Evolutionary conservation across 2,888 invertebrate genomes (phyloP).

Genomic region (Deilephila porcellus): DNA sequence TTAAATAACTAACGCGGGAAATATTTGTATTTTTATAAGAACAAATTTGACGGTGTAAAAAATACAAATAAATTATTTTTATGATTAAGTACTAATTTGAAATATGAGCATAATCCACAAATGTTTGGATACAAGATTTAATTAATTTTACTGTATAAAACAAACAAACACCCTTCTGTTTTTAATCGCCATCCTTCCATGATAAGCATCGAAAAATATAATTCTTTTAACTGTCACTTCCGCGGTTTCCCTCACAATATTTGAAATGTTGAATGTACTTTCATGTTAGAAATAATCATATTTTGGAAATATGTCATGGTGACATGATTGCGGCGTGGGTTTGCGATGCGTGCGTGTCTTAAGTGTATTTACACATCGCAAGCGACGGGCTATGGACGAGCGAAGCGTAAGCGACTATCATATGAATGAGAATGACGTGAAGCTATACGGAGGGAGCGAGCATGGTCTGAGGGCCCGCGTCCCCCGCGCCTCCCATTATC

Average conservation of each 20-base stretch:
- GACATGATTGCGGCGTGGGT: too few relatives aligned
- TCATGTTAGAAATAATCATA: background rate
- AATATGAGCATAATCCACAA: too few relatives aligned
- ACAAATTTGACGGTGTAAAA: background rate
- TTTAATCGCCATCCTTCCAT: background rate
- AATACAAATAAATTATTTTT: background rate
- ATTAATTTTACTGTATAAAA: background rate
- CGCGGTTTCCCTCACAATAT: background rate
- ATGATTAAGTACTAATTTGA: background rate
- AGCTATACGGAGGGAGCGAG: constrained; percentile 59
- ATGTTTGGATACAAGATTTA: too few relatives aligned
- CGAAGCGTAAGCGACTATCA: constrained; percentile 77
- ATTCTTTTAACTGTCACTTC: background rate
- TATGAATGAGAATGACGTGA: constrained; percentile 82
- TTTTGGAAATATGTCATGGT: background rate
- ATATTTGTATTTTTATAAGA: background rate
- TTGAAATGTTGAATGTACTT: constrained; percentile 2
- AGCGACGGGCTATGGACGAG: constrained; percentile 53
- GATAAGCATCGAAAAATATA: background rate
- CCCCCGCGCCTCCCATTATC: constrained; percentile 77
- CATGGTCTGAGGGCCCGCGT: constrained; percentile 52
- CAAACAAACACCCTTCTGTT: too few relatives aligned
- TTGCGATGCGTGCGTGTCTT: background rate
- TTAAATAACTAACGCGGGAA: constrained; percentile 14
- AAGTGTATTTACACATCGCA: constrained; percentile 35